These are phyloP conservation scores for Zootoca vivipara DNA, from an alignment of 2,113 vertebrate genomes.

Conservation along the genomic window DNA sequence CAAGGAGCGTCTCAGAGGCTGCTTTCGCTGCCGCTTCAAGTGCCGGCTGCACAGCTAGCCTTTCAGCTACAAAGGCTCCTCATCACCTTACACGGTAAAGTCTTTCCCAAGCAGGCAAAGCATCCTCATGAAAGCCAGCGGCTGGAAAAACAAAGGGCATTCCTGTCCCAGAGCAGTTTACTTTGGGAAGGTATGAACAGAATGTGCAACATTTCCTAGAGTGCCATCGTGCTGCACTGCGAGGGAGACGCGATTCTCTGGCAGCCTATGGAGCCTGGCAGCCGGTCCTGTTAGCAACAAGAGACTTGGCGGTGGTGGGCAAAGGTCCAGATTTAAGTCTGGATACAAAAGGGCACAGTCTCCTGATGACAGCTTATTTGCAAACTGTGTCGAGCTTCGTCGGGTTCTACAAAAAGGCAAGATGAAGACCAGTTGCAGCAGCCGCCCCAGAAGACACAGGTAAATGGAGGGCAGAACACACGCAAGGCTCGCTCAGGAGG, in stretches of 20 bases:
- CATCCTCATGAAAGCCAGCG: rapidly evolving
- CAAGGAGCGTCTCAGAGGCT: not conserved
- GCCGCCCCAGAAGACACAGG: not conserved
- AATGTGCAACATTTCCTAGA: not conserved
- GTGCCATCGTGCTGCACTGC: not conserved
- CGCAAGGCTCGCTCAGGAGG: not conserved
- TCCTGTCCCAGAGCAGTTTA: rapidly evolving
- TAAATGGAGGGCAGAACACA: not conserved
- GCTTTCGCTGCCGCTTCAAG: not conserved
- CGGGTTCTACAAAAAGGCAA: not conserved
- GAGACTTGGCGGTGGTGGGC: not conserved
- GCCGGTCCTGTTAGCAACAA: not conserved
- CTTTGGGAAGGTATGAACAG: not conserved
- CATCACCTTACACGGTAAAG: not conserved
- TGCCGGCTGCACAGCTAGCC: not conserved
- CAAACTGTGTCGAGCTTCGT: not conserved
- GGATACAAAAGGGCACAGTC: rapidly evolving
- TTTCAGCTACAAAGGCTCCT: not conserved
- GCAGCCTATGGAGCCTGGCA: not conserved
- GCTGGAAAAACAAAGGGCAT: not conserved
- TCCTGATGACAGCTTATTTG: not conserved
- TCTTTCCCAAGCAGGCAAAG: not conserved
- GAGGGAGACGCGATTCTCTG: not conserved
- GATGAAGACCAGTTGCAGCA: not conserved
- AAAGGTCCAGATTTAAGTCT: not conserved